Evolutionary conservation across 2,113 vertebrate genomes (phyloP).

Genomic region (Corythornis cristatus): DNA sequence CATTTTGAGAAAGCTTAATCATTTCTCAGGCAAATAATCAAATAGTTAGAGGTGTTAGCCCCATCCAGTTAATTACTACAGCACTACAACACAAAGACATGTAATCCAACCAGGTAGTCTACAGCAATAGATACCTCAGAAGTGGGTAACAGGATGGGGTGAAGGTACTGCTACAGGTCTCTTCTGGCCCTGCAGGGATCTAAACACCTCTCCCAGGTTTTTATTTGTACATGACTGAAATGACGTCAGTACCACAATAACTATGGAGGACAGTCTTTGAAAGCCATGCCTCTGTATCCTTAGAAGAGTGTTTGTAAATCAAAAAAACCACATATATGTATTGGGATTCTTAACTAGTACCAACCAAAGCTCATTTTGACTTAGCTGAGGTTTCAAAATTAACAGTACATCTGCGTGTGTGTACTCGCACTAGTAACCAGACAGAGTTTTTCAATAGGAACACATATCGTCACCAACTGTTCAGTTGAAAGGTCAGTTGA

Average conservation of each 20-base stretch:
- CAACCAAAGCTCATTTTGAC: background rate
- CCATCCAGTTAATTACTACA: background rate
- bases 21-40: background rate
- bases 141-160: background rate
- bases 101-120: background rate
- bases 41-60: background rate
- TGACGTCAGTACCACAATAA: background rate
- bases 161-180: background rate
- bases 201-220: background rate
- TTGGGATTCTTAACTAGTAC: background rate
- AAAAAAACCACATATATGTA: background rate
- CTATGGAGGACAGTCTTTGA: background rate
- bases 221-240: background rate
- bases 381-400: background rate
- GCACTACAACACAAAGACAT: background rate
- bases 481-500: background rate
- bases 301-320: background rate
- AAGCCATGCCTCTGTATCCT: background rate
- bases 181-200: background rate
- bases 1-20: background rate
- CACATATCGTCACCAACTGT: background rate
- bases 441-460: background rate
- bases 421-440: background rate
- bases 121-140: background rate
- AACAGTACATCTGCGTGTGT: background rate